phyloP scores from a whole-genome alignment of 2,888 invertebrate species.

The Tholera decimalis region DNA sequence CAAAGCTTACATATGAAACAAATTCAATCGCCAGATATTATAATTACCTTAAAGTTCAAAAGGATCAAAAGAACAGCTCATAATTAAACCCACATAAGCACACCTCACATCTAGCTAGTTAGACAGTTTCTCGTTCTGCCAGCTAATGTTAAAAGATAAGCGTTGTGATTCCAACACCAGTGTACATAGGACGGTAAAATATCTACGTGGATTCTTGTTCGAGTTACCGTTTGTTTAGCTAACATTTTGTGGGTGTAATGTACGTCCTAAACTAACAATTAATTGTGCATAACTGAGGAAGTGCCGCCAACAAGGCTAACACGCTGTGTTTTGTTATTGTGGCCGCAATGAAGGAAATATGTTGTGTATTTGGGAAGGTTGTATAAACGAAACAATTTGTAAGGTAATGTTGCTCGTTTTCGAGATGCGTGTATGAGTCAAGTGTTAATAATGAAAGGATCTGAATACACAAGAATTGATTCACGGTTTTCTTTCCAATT shows the following conservation, averaged over 20 bases:
- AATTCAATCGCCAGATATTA: not conserved
- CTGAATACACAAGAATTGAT: too few species aligned
- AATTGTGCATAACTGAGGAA: constrained; percentile 64
- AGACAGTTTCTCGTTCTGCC: constrained; percentile 35
- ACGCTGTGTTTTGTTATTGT: constrained; percentile 48
- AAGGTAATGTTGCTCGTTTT: constrained; percentile 7
- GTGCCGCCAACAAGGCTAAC: constrained; percentile 46
- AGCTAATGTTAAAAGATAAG: constrained; percentile 42
- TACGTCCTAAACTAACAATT: constrained; percentile 72
- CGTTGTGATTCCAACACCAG: constrained; percentile 29
- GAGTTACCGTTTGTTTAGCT: constrained; percentile 64
- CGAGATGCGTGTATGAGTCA: not conserved
- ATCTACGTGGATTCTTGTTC: constrained; percentile 62
- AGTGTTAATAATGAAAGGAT: not conserved
- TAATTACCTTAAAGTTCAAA: not conserved
- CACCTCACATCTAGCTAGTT: constrained; percentile 19
- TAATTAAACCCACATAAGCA: not conserved
- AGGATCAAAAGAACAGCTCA: not conserved
- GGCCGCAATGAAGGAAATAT: constrained; percentile 44
- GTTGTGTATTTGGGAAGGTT: constrained; percentile 33
- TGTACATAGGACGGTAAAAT: constrained; percentile 63
- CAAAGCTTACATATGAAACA: not conserved
- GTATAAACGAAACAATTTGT: constrained; percentile 3
- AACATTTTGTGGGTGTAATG: constrained; percentile 66
- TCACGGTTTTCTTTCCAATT: too few species aligned